Percentiles rank a stretch among this genome's conserved stretches.
Conservation (phyloP, 2,797 vertebrate genomes). For the Poeciliopsis turneri region DNA sequence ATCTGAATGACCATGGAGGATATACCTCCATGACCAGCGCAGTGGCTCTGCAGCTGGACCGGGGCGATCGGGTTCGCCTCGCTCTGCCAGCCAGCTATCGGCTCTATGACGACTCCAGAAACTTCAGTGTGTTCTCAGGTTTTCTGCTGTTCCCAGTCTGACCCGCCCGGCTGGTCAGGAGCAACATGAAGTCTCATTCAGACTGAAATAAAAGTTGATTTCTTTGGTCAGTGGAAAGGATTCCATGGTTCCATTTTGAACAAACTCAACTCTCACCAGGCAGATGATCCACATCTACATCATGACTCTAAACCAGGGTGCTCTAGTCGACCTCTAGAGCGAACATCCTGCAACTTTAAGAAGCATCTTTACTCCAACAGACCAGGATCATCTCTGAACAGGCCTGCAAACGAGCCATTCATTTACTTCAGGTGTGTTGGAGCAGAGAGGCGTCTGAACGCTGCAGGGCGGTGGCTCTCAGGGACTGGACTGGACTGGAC, state of each 20-base stretch:
- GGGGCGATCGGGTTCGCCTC: conserved; percentile 52
- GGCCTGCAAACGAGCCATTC: too few relatives aligned
- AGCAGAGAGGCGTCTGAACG: too few relatives aligned
- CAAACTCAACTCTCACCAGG: background rate
- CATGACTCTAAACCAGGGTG: too few relatives aligned
- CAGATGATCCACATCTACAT: too few relatives aligned
- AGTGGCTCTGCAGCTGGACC: conserved; percentile 51
- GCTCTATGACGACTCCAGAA: conserved; percentile 69
- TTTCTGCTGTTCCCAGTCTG: conserved; percentile 68
- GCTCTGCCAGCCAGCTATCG: conserved; percentile 71
- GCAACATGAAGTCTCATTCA: background rate
- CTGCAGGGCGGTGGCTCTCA: too few relatives aligned
- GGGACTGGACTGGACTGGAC: too few relatives aligned
- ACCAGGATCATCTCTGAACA: too few relatives aligned
- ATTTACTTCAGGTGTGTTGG: too few relatives aligned
- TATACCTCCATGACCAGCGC: conserved; percentile 48
- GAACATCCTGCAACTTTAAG: too few relatives aligned
- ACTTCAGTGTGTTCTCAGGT: conserved; percentile 70
- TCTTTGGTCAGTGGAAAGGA: background rate
- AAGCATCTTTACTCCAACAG: too few relatives aligned
- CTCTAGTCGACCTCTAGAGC: too few relatives aligned
- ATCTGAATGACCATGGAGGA: conserved; percentile 72
- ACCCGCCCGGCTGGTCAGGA: background rate
- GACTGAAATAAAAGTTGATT: background rate
- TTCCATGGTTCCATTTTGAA: background rate